phyloP scores from a whole-genome alignment of 2,888 invertebrate genomes.

The Dolomedes plantarius region DNA sequence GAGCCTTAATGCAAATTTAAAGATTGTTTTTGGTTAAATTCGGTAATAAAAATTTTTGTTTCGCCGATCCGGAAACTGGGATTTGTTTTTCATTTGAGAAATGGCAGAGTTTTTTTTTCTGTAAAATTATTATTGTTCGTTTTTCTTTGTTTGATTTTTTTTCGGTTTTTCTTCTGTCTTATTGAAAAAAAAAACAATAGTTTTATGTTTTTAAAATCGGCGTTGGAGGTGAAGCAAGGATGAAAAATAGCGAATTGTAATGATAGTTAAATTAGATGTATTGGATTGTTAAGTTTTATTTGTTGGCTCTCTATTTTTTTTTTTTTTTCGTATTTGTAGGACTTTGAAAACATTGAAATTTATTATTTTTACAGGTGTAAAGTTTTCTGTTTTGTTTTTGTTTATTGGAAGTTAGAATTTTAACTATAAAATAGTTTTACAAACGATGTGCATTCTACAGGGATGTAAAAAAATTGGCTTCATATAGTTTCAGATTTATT shows the following conservation, averaged over 20 bases:
- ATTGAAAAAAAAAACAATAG: not conserved
- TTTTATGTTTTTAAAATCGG: not conserved
- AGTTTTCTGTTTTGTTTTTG: too few relatives aligned
- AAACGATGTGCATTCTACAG: too few relatives aligned
- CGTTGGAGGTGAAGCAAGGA: not conserved
- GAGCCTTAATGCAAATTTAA: conserved; percentile 62
- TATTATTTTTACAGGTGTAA: too few relatives aligned
- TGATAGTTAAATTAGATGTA: not conserved
- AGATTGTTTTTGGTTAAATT: conserved; percentile 37
- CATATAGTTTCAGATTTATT: too few relatives aligned
- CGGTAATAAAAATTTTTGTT: conserved; percentile 5
- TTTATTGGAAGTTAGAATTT: too few relatives aligned
- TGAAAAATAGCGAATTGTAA: not conserved
- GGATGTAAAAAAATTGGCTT: too few relatives aligned
- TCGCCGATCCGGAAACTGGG: not conserved
- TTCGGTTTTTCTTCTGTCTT: not conserved
- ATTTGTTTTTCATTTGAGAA: not conserved
- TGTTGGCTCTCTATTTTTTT: not conserved
- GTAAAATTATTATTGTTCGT: not conserved
- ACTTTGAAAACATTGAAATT: too few relatives aligned
- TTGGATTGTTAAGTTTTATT: not conserved
- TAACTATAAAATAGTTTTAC: too few relatives aligned
- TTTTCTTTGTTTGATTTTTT: not conserved
- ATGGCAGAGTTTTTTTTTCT: not conserved
- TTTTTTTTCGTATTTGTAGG: too few relatives aligned